Evolutionary conservation across 2,888 invertebrate genomes (phyloP).

Genomic region (Lymantria monacha): DNA sequence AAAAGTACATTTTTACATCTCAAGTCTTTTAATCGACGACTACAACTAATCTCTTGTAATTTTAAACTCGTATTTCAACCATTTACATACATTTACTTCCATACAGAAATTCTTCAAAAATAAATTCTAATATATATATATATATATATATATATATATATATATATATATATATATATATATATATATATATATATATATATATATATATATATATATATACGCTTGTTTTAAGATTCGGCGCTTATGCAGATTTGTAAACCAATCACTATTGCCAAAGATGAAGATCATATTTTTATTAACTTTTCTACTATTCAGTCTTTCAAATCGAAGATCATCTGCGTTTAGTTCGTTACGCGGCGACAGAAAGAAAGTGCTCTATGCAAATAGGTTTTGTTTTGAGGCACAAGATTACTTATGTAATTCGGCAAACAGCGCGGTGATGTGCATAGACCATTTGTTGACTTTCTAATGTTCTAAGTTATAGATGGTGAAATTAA

Average conservation of each 20-base stretch:
- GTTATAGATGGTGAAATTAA: constrained; percentile 1
- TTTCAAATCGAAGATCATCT: neutral
- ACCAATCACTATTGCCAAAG: neutral
- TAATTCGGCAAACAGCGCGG: constrained; percentile 14
- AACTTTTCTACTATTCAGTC: neutral
- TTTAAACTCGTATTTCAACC: too few relatives aligned
- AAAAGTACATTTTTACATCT: too few relatives aligned
- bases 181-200: too few relatives aligned
- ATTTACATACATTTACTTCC: too few relatives aligned
- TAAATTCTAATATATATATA: too few relatives aligned
- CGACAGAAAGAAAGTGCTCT: constrained; percentile 41
- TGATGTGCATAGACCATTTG: constrained; percentile 12
- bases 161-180: too few relatives aligned
- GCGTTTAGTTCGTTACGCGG: constrained; percentile 29
- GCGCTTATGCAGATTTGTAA: neutral
- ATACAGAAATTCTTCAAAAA: too few relatives aligned
- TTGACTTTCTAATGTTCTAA: constrained; percentile 23
- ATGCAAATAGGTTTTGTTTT: constrained; percentile 30
- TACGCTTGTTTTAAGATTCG: too few relatives aligned
- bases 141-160: too few relatives aligned
- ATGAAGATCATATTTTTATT: neutral
- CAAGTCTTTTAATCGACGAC: too few relatives aligned
- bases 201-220: too few relatives aligned
- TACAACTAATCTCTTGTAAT: too few relatives aligned
- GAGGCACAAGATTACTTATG: constrained; percentile 27